These are phyloP conservation scores for Epinephelus awoara DNA, from an alignment of 2,797 vertebrate species.

Conservation along the genomic window DNA sequence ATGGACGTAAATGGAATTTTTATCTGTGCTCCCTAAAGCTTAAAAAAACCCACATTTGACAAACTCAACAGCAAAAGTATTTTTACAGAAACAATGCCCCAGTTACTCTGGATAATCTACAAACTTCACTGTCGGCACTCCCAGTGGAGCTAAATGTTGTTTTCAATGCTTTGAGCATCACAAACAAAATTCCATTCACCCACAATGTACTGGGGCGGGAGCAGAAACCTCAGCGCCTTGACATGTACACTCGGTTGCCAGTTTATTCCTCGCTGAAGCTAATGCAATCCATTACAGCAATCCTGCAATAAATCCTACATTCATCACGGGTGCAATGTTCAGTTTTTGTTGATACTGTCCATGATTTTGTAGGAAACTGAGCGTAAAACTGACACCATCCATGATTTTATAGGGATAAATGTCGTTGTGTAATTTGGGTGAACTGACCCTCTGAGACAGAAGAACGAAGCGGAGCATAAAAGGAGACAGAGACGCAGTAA, in stretches of 20 bases:
- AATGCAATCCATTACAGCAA: background rate
- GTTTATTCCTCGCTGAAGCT: slow-evolving; percentile 25
- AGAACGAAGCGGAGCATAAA: background rate
- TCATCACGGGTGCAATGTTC: background rate
- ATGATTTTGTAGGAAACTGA: background rate
- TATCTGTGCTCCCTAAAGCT: background rate
- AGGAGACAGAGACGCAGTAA: background rate
- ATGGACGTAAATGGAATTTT: background rate
- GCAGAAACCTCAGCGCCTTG: slow-evolving; percentile 12
- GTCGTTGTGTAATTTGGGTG: background rate
- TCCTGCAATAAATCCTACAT: background rate
- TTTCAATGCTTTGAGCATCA: slow-evolving; percentile 3
- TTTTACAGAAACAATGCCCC: slow-evolving; percentile 9
- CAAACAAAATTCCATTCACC: slow-evolving; percentile 19
- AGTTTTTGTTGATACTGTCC: slow-evolving; percentile 3
- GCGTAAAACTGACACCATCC: slow-evolving; percentile 9
- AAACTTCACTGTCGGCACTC: slow-evolving; percentile 14
- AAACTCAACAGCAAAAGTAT: background rate
- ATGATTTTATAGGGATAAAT: background rate
- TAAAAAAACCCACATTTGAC: background rate
- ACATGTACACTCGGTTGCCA: slow-evolving; percentile 3
- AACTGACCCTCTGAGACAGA: slow-evolving; percentile 22
- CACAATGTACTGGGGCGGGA: background rate
- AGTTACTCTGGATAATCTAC: background rate
- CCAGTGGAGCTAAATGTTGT: slow-evolving; percentile 6